Evolutionary conservation across 2,797 vertebrate genomes (phyloP), one percentile per base, ranked within the genome.

Genomic region (Knipowitschia caucasica): DNA sequence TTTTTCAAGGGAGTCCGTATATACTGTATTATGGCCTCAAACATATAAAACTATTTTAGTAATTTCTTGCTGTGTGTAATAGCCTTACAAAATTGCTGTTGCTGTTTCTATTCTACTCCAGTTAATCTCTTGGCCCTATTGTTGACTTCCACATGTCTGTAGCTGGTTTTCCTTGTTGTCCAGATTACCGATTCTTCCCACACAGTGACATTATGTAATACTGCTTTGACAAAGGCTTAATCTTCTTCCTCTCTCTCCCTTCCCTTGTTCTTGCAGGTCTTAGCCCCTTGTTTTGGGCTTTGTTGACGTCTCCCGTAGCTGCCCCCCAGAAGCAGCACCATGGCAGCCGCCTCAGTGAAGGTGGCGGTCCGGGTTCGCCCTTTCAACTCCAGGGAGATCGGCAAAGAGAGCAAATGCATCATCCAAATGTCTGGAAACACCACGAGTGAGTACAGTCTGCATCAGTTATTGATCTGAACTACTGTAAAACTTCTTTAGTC

Each of bases 351-450:
- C 7, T 98, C 97, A 0, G 97, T 99, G 84, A 99, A 99, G 90
- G 97, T 98, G 89, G 97, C 95, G 7, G 97, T 99, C 80, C 89
- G 97, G 0, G 96, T 99, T 77, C 95, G 97, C 78, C 97, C 97
- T 75, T 99, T 99, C 90, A 99, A 99, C 69, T 95, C 95, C 56
- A 91, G 97, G 46, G 97, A 99, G 76, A 96, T 91, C 17, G 83
- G 89, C 71, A 93, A 93, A 5, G 96, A 99, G 4, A 95, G 94
- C 67, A 99, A 97, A 83, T 98, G 96, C 74, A 99, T 99, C 68
- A 98, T 99, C 68, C 95, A 99, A 90, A 99, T 99, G 97, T 86
- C 94, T 0, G 97, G 96, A 50, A 99, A 93, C 88, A 99, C 95
- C 65, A 99, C 97, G 49, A 99, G 97, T 99, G 80, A 97, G 96